Percentiles rank a stretch among this genome's conserved stretches.
These are phyloP conservation scores for Pseudochirops cupreus DNA, from an alignment of 2,797 vertebrate species.

Conservation along the genomic window DNA sequence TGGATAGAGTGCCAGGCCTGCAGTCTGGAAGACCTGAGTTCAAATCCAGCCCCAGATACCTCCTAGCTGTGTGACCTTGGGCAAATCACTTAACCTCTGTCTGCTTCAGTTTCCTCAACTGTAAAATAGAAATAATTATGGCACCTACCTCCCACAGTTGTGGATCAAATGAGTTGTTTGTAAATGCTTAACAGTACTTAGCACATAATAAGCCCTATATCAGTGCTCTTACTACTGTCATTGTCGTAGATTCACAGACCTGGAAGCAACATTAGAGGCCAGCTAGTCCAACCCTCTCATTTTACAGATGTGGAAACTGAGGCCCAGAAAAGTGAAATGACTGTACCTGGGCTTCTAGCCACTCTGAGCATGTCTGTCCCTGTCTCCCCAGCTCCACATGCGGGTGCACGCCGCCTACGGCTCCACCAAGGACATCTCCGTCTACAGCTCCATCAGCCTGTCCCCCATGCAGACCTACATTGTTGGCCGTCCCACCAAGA, in stretches of 20 bases:
- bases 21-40: not conserved
- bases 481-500: constrained; percentile 96
- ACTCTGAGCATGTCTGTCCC: not conserved
- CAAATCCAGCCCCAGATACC: not conserved
- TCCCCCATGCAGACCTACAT: constrained; percentile 96
- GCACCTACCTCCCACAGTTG: not conserved
- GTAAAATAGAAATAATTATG: not conserved
- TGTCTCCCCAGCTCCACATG: constrained; percentile 90
- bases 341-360: not conserved
- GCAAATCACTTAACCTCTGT: not conserved
- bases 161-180: not conserved
- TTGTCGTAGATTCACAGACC: not conserved
- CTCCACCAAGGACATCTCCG: constrained; percentile 98
- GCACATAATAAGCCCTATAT: too few relatives aligned
- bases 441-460: constrained; percentile 95
- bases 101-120: not conserved
- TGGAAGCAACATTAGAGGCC: not conserved
- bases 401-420: constrained; percentile 96
- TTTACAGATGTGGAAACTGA: not conserved
- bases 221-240: not conserved
- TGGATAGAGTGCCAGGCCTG: too few relatives aligned
- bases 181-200: not conserved
- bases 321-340: not conserved
- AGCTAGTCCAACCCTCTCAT: not conserved
- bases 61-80: not conserved